phyloP scores from a whole-genome alignment of 2,888 invertebrate species.

The Apotomis capreana region DNA sequence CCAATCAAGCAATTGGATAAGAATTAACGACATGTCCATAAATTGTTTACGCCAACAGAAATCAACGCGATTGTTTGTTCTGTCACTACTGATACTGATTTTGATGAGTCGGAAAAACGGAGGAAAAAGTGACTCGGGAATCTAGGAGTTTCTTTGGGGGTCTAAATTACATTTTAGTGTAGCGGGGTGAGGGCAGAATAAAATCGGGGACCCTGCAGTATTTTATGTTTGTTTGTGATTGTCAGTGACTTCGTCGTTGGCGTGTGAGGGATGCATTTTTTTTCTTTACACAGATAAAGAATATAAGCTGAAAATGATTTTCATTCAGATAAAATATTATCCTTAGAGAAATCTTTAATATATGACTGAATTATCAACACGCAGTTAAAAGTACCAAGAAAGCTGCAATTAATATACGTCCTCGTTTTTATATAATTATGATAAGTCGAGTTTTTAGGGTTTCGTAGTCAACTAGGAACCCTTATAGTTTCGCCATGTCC shows the following conservation, averaged over 20 bases:
- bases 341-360: no score
- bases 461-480: no score
- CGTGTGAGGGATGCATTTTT: no score
- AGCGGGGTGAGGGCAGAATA: not conserved
- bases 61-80: conserved; percentile 38
- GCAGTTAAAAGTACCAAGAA: no score
- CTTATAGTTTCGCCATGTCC: no score
- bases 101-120: conserved; percentile 29
- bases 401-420: no score
- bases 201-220: not conserved
- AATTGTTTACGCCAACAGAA: conserved; percentile 39
- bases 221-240: not conserved
- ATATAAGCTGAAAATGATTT: no score
- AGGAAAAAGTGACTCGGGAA: not conserved
- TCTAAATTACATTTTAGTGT: not conserved
- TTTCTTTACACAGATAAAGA: no score
- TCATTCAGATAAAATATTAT: no score
- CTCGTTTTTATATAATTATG: no score
- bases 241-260: not conserved
- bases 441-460: no score
- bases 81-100: conserved; percentile 39
- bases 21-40: conserved; percentile 45
- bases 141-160: not conserved
- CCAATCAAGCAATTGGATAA: conserved; percentile 47
- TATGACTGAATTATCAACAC: no score